phyloP scores from a whole-genome alignment of 2,888 invertebrate species.

The Cosmopolites sordidus region DNA sequence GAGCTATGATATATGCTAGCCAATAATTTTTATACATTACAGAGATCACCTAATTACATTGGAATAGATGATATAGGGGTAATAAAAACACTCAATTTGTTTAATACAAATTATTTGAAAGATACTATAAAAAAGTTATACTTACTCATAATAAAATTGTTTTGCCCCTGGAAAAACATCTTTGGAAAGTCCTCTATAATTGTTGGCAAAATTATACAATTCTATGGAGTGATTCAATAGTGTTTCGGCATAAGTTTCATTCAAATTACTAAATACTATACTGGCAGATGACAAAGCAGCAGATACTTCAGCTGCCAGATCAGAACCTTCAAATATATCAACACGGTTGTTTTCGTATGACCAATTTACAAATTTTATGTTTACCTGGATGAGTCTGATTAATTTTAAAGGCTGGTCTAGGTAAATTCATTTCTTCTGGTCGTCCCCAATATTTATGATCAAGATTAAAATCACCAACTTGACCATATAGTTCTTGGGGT shows the following conservation, averaged over 20 bases:
- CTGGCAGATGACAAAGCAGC: conserved; percentile 56
- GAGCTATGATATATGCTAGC: no score
- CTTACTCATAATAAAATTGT: conserved; percentile 50
- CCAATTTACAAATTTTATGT: no score
- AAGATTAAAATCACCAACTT: conserved; percentile 55
- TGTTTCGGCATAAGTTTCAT: conserved; percentile 47
- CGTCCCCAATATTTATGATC: conserved; percentile 61
- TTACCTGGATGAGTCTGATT: conserved; percentile 51
- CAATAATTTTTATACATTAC: no score
- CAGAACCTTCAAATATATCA: conserved; percentile 45
- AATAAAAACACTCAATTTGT: no score
- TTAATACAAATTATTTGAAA: no score
- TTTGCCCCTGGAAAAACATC: conserved; percentile 52
- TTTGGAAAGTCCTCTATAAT: conserved; percentile 51
- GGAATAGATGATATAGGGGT: no score
- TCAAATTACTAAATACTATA: conserved; percentile 49
- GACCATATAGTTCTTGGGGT: conserved; percentile 53
- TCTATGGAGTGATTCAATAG: conserved; percentile 51
- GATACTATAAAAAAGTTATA: no score
- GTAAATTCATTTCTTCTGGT: conserved; percentile 58
- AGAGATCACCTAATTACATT: no score
- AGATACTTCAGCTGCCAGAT: conserved; percentile 58
- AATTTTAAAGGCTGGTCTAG: conserved; percentile 56
- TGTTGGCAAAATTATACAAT: conserved; percentile 52
- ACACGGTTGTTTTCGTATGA: no score